phyloP scores from a whole-genome alignment of 2,113 vertebrate species.

The Paracanthobrama guichenoti region DNA sequence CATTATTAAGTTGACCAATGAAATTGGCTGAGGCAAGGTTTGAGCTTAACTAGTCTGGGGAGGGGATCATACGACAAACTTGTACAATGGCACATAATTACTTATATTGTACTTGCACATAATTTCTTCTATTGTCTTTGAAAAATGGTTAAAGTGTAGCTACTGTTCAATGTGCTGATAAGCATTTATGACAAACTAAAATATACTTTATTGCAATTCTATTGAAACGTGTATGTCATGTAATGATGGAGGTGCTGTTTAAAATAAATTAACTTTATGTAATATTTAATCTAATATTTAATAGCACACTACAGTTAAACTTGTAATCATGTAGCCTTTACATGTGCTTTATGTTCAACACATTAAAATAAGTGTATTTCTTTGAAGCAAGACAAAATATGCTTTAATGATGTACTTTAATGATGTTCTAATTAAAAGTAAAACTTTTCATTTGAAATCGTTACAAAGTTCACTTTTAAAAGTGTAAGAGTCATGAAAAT shows the following conservation, averaged over 20 bases:
- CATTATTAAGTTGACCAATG: neutral
- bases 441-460: neutral
- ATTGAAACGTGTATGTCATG: neutral
- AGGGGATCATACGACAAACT: no score
- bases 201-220: neutral
- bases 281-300: no score
- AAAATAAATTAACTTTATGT: no score
- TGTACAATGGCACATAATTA: no score
- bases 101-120: no score
- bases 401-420: neutral
- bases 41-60: neutral
- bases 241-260: no score
- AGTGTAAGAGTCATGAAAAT: neutral
- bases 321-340: neutral
- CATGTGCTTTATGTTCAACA: neutral
- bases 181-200: neutral
- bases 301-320: neutral
- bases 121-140: no score
- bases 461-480: neutral
- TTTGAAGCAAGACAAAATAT: neutral
- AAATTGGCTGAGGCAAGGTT: neutral
- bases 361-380: neutral
- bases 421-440: no score
- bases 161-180: no score
- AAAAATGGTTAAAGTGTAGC: no score